phyloP scores from a whole-genome alignment of 2,113 vertebrate species.

The Saguinus imperator region DNA sequence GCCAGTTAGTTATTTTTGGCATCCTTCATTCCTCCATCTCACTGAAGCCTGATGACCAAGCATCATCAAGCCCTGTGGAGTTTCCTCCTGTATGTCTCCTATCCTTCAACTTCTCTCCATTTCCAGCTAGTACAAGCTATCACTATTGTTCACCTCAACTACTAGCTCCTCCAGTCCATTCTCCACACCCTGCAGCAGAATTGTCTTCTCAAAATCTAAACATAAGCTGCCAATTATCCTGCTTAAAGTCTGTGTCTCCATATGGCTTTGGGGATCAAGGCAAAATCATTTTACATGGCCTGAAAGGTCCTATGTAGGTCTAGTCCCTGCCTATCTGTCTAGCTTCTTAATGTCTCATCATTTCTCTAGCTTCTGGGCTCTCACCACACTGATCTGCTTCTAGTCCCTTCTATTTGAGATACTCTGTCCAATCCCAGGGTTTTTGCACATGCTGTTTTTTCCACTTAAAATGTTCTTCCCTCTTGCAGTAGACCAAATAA shows the following conservation, averaged over 20 bases:
- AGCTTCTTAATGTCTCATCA: not conserved
- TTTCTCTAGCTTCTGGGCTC: not conserved
- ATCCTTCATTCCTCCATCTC: not conserved
- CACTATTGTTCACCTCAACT: not conserved
- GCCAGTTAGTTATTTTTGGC: not conserved
- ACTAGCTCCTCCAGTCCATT: not conserved
- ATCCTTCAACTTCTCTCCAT: not conserved
- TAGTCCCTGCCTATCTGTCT: not conserved
- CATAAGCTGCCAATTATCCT: not conserved
- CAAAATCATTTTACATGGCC: not conserved
- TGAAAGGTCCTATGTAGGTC: not conserved
- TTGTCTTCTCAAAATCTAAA: not conserved
- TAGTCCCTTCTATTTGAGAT: conserved; percentile 32
- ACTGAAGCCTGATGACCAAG: not conserved
- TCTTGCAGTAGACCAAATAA: not conserved
- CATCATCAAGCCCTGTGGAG: not conserved
- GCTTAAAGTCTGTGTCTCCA: not conserved
- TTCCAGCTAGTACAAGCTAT: not conserved
- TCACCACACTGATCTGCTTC: not conserved
- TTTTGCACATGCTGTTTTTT: not conserved
- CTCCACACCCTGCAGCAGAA: not conserved
- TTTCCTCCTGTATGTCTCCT: not conserved
- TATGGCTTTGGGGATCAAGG: not conserved
- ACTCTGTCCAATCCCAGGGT: not conserved
- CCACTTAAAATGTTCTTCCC: not conserved